Conservation (phyloP, 2,113 vertebrate genomes). For the Psephotus haematonotus region DNA sequence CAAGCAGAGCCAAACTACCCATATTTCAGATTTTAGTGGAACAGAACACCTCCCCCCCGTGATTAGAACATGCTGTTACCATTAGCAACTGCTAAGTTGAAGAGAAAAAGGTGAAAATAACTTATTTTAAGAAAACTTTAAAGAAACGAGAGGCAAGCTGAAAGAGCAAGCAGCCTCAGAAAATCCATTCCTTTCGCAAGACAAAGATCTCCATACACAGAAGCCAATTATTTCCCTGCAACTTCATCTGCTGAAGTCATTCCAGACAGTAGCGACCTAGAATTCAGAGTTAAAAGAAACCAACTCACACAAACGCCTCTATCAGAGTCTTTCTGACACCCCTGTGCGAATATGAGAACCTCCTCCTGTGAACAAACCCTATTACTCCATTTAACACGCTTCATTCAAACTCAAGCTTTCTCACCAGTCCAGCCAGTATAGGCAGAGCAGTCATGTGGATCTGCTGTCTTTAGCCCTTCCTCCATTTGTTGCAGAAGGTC, state of each 20-base stretch:
- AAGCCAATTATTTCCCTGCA: background rate
- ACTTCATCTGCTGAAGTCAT: background rate
- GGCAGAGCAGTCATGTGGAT: conserved; percentile 93
- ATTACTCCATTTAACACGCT: background rate
- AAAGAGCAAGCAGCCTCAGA: background rate
- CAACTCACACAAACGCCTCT: background rate
- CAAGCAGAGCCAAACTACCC: background rate
- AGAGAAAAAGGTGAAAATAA: background rate
- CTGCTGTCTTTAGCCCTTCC: conserved; percentile 94
- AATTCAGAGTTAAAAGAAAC: background rate
- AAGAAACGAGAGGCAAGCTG: background rate
- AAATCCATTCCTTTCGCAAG: background rate
- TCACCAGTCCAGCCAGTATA: conserved; percentile 97
- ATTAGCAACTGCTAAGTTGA: background rate
- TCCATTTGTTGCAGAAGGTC: conserved; percentile 97
- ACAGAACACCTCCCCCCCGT: background rate
- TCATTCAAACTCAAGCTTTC: background rate
- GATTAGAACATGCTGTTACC: background rate
- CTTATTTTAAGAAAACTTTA: background rate
- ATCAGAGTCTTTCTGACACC: background rate
- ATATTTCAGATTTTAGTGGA: background rate
- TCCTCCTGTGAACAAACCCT: background rate
- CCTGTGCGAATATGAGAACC: background rate
- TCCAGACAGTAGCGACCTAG: background rate
- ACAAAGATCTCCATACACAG: background rate